Evolutionary conservation across 2,797 vertebrate species (phyloP).

Genomic region (Centroberyx gerrardi): DNA sequence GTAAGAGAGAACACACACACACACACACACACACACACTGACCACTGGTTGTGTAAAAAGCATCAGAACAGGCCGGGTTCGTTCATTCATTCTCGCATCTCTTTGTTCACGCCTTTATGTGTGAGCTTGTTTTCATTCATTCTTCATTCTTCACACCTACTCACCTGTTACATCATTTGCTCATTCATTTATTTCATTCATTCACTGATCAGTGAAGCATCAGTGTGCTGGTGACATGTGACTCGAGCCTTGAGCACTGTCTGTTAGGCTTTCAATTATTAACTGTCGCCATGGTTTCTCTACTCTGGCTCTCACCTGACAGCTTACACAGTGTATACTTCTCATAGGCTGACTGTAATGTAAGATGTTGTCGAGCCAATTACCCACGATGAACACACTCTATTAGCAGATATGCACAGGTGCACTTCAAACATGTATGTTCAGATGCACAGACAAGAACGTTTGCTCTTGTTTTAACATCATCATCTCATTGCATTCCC

Average conservation of each 20-base stretch:
- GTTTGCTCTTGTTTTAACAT: background rate
- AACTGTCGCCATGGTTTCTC: constrained; percentile 44
- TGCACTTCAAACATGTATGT: background rate
- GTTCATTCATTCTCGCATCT: background rate
- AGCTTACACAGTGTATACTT: constrained; percentile 5
- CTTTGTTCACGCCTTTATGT: background rate
- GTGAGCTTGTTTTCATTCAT: background rate
- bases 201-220: constrained; percentile 19
- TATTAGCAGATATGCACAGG: background rate
- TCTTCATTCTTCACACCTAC: background rate
- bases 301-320: constrained; percentile 19
- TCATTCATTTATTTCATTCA: constrained; percentile 6
- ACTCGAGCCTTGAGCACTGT: background rate
- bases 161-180: constrained; percentile 15
- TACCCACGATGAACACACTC: background rate
- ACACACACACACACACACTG: constrained; percentile 9
- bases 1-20: constrained; percentile 67
- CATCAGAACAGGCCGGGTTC: background rate
- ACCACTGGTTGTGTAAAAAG: too few relatives aligned
- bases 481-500: background rate
- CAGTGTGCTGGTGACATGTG: background rate
- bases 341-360: background rate
- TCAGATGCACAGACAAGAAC: background rate
- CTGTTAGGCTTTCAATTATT: constrained; percentile 39
- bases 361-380: background rate